Base-by-base conservation (phyloP, 1,140 invertebrate genomes). In the Pseudomyrmex gracilis region DNA sequence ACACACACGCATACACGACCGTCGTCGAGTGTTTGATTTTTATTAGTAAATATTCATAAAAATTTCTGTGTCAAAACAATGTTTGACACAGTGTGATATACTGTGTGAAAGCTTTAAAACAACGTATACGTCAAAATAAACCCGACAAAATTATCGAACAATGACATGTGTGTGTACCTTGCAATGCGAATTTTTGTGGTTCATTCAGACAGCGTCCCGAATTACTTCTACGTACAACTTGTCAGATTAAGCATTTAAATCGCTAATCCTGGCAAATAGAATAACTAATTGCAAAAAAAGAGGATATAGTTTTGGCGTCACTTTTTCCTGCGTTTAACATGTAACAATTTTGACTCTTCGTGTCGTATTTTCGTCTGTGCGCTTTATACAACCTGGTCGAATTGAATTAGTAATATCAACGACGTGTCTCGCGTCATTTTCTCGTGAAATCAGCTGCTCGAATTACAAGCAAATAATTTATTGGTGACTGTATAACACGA, bases 401-500 rank as follows among this genome's bases (percentile, higher is more conserved):
- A 22, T 58, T 60, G 60, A 80, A 80, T 80, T 70, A 71, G 43
- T n/a, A 64, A 64, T 45, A 43, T 45, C 61, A 34, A 17, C 9
- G 34, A 34, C 34, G 5, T 34, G 12, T 64, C 24, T 43, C 60
- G 73, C 53, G 20, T 80, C 66, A 71, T 80, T 71, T 70, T 49
- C 53, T 58, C 55, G 22, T 71, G 66, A 58, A 78, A 80, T 80
- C 66, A n/a, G 68, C 76, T 47, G 47, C 71, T 70, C 57, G 15
- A 71, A 45, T 80, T 49, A 58, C 43, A 10, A 71, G 53, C 45
- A 20, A 58, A 80, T 80, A 80, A 80, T 80, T 80, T 34, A 71
- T 71, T 71, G 55, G 60, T 49, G 43, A 24, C 34, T 57, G 53
- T 47, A 58, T 70, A 78, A 68, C 73, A 43, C 74, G 43, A 47